Base-by-base conservation (phyloP, 2,113 vertebrate genomes). In the Hyperopisus bebe region DNA sequence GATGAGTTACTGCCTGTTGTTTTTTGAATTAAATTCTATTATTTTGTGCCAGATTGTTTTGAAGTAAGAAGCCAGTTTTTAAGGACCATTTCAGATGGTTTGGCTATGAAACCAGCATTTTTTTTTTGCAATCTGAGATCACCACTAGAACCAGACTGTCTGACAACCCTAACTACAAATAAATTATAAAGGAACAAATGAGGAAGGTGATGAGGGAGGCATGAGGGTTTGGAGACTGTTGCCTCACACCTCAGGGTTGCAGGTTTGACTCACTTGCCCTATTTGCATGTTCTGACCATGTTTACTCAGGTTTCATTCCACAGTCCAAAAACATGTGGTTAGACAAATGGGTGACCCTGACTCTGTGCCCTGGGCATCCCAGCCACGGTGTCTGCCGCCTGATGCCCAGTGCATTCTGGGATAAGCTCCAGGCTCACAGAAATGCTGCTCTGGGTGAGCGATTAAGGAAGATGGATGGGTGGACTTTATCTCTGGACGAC, bases 141-240 rank as follows among this genome's bases (percentile, higher is more conserved):
- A 83, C 17, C 31, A 44, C 77, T 58, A 24, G 62, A 62, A 89
- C 88, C 51, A 87, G 88, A 83, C 90, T 89, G 86, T 80, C 90
- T 80, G 89, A 90, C 86, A 91, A 88, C 90, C 88, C 91, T 91
- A 92, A 90, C 74, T 90, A 88, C 66, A 90, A 89, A 90, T 92
- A 89, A 90, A 91, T 92, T 85, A 92, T 91, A 66, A 83, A 92
- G 91, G 42, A 91, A 87, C 55, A 70, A 17, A 13, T 44, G 90
- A 62, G 55, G 62, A 77, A 89, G 70, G 50, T 24, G 44, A 17
- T 2, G 17, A 15, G 13, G 35, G 15, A 77, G 27, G 35, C 4
- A 5, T 7, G 70, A 15, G 31, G 27, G 66, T 27, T 31, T 1
- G 7, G 3, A 13, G 27, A 74, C 17, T 80, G 35, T 8, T 39